phyloP scores from a whole-genome alignment of 2,888 invertebrate species.

The Habroteleia sp. region DNA sequence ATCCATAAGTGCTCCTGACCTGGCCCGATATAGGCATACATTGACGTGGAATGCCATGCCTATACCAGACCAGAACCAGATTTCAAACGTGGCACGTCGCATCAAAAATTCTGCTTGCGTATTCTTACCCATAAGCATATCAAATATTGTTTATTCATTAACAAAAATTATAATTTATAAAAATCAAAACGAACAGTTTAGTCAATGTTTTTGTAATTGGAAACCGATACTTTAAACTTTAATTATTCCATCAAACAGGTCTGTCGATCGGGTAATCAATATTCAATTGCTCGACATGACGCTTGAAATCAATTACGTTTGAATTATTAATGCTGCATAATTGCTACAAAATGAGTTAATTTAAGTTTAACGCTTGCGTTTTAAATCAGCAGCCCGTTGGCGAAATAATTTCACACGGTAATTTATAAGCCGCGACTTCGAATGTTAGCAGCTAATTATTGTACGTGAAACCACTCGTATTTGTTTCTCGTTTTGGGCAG shows the following conservation, averaged over 20 bases:
- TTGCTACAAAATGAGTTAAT: constrained; percentile 51
- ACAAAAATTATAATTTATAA: no score
- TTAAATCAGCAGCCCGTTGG: constrained; percentile 2
- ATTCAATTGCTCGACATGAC: constrained; percentile 43
- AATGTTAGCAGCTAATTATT: constrained; percentile 28
- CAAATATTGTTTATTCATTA: no score
- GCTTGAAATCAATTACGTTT: constrained; percentile 53
- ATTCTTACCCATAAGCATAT: no score
- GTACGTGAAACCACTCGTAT: constrained; percentile 18
- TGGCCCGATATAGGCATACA: no score
- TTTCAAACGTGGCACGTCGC: no score
- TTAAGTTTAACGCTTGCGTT: constrained; percentile 22
- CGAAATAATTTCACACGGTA: constrained; percentile 39
- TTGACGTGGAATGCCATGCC: no score
- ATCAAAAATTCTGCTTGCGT: no score
- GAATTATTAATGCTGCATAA: constrained; percentile 56
- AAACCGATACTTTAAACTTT: constrained; percentile 25
- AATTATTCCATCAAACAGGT: constrained; percentile 54
- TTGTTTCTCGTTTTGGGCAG: constrained; percentile 47
- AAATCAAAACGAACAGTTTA: constrained; percentile 4
- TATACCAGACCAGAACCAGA: no score
- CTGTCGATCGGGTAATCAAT: constrained; percentile 43
- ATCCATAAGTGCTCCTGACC: no score
- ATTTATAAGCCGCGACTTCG: constrained; percentile 14
- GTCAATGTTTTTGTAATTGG: constrained; percentile 17